Evolutionary conservation across 2,888 invertebrate genomes (phyloP), one percentile per base, ranked within the genome.

Genomic region (Heliconius charithonia): DNA sequence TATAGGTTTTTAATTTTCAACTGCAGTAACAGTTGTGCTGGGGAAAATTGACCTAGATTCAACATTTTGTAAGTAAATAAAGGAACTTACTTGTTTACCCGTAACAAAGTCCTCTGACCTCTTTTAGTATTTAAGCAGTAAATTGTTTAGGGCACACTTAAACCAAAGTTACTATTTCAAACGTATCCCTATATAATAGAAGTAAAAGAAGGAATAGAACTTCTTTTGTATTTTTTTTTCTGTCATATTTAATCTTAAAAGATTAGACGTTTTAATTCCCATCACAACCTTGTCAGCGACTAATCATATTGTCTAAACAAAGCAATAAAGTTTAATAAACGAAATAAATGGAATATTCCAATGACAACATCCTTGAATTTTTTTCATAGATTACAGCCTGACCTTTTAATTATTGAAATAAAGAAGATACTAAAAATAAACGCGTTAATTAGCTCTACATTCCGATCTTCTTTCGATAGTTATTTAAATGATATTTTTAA

Each of bases 351-450:
- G n/a, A 76, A 59, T 62, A 25, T 71, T 51, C n/a, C 67, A 80
- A 76, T 77, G 25, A 72, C 27, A 37, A 80, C n/a, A 67, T 45
- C 75, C 78, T 78, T 78, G 78, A 74, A 69, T 67, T 62, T 29
- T 72, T 74, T 74, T 69, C 62, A 27, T 41, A 45, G 4, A 45
- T 41, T 74, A 65, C 78, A 67, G 45, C 41, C 62, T 19, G 29
- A 32, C 67, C 56, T 29, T 25, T 66, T 37, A 76, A 76, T 76
- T 73, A 63, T 67, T 78, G 76, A 66, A 65, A 73, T 66, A 69
- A 27, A 25, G 41, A 69, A 32, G 41, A 59, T 66, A 2, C 71
- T 51, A 51, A 51, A 51, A 51, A 51, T 51, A 51, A 22, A 51
- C 51, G 3, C 19, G 51, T 51, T 51, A 22, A 22, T 51, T 51